These are phyloP conservation scores for Neomorphus geoffroyi DNA, from an alignment of 2,797 vertebrate genomes.

Conservation along the genomic window DNA sequence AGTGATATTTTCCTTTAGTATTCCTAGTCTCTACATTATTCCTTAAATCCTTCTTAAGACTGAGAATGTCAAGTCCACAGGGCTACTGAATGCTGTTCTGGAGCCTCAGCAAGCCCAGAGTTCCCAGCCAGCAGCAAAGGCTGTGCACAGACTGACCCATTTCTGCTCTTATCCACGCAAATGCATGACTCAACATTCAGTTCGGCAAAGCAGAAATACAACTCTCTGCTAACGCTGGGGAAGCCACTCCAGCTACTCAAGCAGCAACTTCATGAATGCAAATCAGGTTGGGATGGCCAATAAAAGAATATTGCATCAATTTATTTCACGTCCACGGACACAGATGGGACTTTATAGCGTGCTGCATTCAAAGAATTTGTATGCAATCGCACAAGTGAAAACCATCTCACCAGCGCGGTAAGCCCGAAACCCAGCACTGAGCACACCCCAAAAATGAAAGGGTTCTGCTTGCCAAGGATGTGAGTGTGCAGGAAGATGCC, in stretches of 20 bases:
- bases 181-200: rapidly evolving
- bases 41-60: background rate
- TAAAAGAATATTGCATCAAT: constrained; percentile 44
- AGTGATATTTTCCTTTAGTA: background rate
- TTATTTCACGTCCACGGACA: constrained; percentile 1
- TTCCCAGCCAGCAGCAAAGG: background rate
- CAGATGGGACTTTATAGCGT: constrained; percentile 41
- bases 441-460: background rate
- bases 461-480: background rate
- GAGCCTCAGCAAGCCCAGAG: background rate
- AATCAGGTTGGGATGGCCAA: constrained; percentile 41
- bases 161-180: background rate
- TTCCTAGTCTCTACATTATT: background rate
- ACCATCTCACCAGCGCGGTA: background rate
- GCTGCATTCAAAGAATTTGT: constrained; percentile 20
- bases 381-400: constrained; percentile 1
- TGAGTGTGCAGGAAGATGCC: background rate
- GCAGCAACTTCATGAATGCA: constrained; percentile 33
- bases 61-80: rapidly evolving
- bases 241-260: background rate
- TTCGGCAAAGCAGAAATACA: background rate
- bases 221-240: background rate
- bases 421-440: background rate
- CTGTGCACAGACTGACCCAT: background rate
- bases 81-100: background rate